Percentiles rank a stretch among this genome's conserved stretches.
phyloP scores from a whole-genome alignment of 2,797 vertebrate genomes.

The Eremophila alpestris region DNA sequence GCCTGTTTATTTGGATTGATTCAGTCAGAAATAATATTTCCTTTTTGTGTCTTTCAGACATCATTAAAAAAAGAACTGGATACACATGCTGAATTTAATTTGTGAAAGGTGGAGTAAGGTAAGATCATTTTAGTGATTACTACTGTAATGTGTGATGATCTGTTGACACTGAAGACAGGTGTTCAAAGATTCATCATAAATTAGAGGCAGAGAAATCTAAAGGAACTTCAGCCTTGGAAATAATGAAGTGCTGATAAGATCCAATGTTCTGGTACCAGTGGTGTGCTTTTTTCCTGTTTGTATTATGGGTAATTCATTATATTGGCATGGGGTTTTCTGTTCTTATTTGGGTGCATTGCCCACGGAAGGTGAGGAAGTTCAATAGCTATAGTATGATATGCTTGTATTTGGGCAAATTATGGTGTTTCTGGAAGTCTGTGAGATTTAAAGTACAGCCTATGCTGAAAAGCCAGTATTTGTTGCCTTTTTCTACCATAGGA shows the following conservation, averaged over 20 bases:
- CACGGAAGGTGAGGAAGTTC: not conserved
- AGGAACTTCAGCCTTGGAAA: not conserved
- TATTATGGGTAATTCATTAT: not conserved
- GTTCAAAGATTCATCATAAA: not conserved
- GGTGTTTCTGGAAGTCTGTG: not conserved
- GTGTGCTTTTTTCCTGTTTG: not conserved
- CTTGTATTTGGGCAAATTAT: not conserved
- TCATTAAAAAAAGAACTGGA: not conserved
- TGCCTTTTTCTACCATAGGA: not conserved
- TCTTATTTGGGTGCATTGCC: not conserved
- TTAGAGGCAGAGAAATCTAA: not conserved
- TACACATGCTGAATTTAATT: not conserved
- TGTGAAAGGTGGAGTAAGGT: slow-evolving; percentile 12
- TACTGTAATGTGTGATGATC: not conserved
- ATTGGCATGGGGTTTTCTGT: not conserved
- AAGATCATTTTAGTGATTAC: not conserved
- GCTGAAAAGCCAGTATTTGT: not conserved
- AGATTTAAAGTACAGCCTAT: not conserved
- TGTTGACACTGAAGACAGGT: not conserved
- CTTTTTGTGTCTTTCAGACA: slow-evolving; percentile 53
- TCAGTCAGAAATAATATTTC: not conserved
- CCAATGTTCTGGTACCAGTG: not conserved
- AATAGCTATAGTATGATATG: not conserved
- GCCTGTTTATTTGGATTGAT: not conserved
- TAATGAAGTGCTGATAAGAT: not conserved